These are phyloP conservation scores for Mechanitis mazaeus DNA, from an alignment of 2,888 invertebrate species.

Conservation along the genomic window DNA sequence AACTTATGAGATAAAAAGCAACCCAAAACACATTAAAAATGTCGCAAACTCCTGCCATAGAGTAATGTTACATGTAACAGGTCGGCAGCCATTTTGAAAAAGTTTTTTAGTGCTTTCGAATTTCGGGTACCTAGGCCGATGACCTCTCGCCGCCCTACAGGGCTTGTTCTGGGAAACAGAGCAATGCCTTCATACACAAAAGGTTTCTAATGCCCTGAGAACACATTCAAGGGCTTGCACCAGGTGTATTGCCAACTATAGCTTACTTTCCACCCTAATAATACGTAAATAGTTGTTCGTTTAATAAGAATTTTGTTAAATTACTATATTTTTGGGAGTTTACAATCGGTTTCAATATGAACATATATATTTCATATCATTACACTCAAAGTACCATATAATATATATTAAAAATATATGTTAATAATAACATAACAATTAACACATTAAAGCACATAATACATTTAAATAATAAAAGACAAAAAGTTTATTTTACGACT, in stretches of 20 bases:
- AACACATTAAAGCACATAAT: too few relatives aligned
- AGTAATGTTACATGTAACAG: slow-evolving; percentile 76
- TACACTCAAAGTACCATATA: too few relatives aligned
- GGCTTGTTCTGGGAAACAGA: slow-evolving; percentile 32
- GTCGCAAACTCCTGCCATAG: slow-evolving; percentile 66
- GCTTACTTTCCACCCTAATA: slow-evolving; percentile 22
- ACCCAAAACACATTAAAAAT: slow-evolving; percentile 32
- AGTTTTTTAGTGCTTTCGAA: slow-evolving; percentile 74
- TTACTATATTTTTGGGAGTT: neutral
- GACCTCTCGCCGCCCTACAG: slow-evolving; percentile 54
- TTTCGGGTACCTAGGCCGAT: slow-evolving; percentile 73
- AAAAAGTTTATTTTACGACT: too few relatives aligned
- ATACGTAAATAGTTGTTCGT: slow-evolving; percentile 7
- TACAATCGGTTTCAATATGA: too few relatives aligned
- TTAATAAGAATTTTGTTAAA: neutral
- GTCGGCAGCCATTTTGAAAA: slow-evolving; percentile 69
- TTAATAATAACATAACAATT: too few relatives aligned
- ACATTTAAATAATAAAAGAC: too few relatives aligned
- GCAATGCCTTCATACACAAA: slow-evolving; percentile 30
- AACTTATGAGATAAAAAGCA: slow-evolving; percentile 3
- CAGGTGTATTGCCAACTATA: slow-evolving; percentile 26
- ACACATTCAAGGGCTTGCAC: slow-evolving; percentile 28
- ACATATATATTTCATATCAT: too few relatives aligned
- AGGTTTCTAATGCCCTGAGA: slow-evolving; percentile 32
- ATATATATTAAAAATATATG: too few relatives aligned